A percentile compares a stretch with the other conserved stretches of the same genome.
These are phyloP conservation scores for Hemibagrus wyckioides DNA, from an alignment of 2,113 vertebrate species.

Conservation along the genomic window DNA sequence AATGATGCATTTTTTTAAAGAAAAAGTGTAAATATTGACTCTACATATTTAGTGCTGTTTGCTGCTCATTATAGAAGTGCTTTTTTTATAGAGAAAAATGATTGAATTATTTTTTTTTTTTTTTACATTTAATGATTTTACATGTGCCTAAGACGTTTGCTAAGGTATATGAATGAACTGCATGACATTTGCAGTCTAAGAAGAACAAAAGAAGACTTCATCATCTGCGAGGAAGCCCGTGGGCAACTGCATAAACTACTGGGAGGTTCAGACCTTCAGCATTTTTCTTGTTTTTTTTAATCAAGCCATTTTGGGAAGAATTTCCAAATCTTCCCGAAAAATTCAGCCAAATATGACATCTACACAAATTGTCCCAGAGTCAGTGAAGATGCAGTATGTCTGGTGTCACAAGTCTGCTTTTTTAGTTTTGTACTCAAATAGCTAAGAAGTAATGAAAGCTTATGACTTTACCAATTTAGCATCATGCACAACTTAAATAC, in stretches of 20 bases:
- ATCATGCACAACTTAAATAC: neutral
- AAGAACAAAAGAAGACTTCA: conserved; percentile 9
- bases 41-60: neutral
- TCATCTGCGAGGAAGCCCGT: conserved; percentile 8
- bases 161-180: neutral
- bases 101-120: too few species aligned
- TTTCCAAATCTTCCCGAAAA: neutral
- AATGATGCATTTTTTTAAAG: neutral
- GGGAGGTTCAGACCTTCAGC: conserved; percentile 7
- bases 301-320: too few species aligned
- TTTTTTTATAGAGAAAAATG: neutral
- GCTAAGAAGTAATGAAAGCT: too few species aligned
- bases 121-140: too few species aligned
- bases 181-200: conserved; percentile 32
- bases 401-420: neutral
- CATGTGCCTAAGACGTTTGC: too few species aligned
- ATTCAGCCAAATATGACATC: neutral
- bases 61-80: neutral
- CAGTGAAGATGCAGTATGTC: neutral
- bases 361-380: neutral
- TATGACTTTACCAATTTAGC: neutral
- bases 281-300: neutral
- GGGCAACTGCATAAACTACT: conserved; percentile 39
- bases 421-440: too few species aligned
- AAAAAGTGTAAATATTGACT: neutral